These are phyloP conservation scores for Myotis brandtii DNA, from an alignment of 2,113 vertebrate species.

Conservation along the genomic window DNA sequence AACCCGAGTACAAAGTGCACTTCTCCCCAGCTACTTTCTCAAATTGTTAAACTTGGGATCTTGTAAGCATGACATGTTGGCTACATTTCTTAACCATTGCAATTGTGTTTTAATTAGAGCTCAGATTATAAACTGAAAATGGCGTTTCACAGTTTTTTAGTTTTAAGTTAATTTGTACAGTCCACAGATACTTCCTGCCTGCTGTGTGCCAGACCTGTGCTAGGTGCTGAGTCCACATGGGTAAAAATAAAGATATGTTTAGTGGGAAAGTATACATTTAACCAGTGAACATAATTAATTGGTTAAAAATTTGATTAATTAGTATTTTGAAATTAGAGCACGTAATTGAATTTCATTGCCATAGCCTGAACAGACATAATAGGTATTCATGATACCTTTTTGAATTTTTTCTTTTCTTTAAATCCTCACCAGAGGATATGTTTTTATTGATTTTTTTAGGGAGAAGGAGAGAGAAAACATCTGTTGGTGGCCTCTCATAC, in stretches of 20 bases:
- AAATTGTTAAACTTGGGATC: conserved; percentile 46
- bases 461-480: background rate
- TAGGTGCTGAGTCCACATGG: background rate
- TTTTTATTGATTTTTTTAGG: background rate
- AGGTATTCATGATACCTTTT: background rate
- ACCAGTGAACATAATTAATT: background rate
- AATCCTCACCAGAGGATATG: background rate
- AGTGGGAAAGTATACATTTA: background rate
- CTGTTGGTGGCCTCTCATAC: background rate
- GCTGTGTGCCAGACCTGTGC: too few species aligned
- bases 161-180: background rate
- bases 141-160: background rate
- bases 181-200: background rate
- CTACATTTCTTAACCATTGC: background rate
- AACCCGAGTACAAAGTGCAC: background rate
- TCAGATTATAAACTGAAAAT: background rate
- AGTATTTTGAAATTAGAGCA: background rate
- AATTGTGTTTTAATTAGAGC: background rate
- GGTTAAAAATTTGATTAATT: background rate
- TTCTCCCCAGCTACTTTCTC: background rate
- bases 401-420: background rate
- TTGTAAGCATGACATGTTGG: background rate
- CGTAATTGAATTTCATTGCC: background rate
- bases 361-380: background rate
- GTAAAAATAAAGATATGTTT: background rate